Conservation (phyloP, 2,888 invertebrate genomes). For the Platycheirus rosarum region DNA sequence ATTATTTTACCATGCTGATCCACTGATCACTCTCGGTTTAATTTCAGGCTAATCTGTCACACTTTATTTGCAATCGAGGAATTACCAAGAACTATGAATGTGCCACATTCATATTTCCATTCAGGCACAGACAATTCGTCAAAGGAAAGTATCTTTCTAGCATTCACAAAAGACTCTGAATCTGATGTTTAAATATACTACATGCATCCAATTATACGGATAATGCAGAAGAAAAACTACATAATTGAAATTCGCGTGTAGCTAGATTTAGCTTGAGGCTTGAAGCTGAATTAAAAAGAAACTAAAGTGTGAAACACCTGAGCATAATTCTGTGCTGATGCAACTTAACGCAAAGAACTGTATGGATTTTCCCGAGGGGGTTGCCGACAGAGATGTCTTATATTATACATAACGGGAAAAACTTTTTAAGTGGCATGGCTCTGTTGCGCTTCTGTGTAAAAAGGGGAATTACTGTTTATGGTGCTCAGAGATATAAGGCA, state of each 20-base stretch:
- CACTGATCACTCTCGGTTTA: no score
- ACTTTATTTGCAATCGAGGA: no score
- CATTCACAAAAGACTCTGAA: no score
- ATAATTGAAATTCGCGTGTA: background rate
- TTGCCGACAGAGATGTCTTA: constrained; percentile 19
- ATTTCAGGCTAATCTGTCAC: no score
- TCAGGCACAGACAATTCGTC: no score
- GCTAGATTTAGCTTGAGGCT: background rate
- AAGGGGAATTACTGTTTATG: background rate
- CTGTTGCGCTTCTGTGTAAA: constrained; percentile 12
- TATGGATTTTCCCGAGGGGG: background rate
- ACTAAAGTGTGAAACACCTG: constrained; percentile 7
- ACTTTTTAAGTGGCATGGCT: constrained; percentile 22
- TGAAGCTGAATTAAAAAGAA: constrained; percentile 15
- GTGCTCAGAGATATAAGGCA: constrained; percentile 19
- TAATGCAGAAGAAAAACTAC: no score
- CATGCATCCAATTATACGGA: no score
- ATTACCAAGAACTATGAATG: no score
- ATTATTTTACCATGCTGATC: no score
- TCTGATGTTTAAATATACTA: no score
- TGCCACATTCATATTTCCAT: no score
- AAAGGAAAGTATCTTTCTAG: no score
- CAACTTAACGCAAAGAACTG: background rate
- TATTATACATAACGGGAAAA: constrained; percentile 18
- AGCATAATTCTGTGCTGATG: background rate